Conservation (phyloP, 1,140 invertebrate genomes). For the Rhynchophorus ferrugineus region DNA sequence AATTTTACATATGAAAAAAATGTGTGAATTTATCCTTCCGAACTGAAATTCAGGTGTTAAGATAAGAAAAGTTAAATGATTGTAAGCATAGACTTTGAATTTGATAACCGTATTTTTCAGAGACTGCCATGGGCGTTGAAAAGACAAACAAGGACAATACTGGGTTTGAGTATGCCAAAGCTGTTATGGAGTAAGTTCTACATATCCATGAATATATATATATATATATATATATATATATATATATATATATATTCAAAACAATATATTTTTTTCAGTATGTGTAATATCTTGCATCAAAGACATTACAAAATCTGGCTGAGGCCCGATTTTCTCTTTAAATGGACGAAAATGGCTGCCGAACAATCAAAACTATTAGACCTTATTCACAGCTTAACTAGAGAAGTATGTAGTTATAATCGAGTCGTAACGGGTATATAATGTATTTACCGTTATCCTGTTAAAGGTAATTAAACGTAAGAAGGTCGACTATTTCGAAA, state of each 20-base stretch:
- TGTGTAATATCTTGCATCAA: slow-evolving; percentile 71
- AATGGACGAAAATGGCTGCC: slow-evolving; percentile 58
- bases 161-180: slow-evolving; percentile 72
- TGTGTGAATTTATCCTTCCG: too few relatives aligned
- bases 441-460: background rate
- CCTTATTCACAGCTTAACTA: slow-evolving; percentile 76
- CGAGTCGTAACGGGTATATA: background rate
- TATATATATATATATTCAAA: background rate
- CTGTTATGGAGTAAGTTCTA: slow-evolving; percentile 61
- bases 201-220: background rate
- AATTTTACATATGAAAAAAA: too few relatives aligned
- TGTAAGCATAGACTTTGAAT: too few relatives aligned
- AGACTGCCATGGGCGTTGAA: slow-evolving; percentile 76
- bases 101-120: slow-evolving; percentile 44
- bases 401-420: slow-evolving; percentile 21
- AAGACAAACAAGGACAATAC: slow-evolving; percentile 63
- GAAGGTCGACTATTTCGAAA: slow-evolving; percentile 34
- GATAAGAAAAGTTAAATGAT: too few relatives aligned
- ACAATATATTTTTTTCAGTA: slow-evolving; percentile 35
- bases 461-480: slow-evolving; percentile 30
- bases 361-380: slow-evolving; percentile 23
- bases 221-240: too few relatives aligned
- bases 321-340: slow-evolving; percentile 72
- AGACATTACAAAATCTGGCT: slow-evolving; percentile 78
- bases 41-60: too few relatives aligned